A percentile compares a stretch with the other conserved stretches of the same genome.
Conservation (phyloP, 2,113 vertebrate species). For the Craseonycteris thonglongyai region DNA sequence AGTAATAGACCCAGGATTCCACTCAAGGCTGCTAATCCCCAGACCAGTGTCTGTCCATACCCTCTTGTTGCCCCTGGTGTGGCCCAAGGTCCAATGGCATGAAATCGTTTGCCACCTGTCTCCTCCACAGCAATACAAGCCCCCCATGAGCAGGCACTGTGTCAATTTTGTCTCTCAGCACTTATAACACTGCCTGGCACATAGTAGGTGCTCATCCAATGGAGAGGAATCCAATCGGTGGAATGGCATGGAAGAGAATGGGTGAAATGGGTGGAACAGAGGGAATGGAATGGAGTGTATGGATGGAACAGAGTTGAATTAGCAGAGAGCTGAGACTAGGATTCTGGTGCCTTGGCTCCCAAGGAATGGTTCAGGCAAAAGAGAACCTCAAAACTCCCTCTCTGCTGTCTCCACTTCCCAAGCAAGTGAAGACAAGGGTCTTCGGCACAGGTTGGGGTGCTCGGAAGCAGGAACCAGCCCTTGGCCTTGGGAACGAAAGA, state of each 20-base stretch:
- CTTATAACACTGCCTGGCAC: not conserved
- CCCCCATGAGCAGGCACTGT: not conserved
- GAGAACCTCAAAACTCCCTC: not conserved
- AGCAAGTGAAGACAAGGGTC: not conserved
- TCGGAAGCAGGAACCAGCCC: not conserved
- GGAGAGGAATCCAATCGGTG: not conserved
- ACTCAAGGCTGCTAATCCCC: not conserved
- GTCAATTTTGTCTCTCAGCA: not conserved
- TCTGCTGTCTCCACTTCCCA: not conserved
- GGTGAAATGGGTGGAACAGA: not conserved
- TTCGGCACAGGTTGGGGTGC: not conserved
- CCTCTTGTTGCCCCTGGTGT: not conserved
- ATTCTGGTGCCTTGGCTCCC: not conserved
- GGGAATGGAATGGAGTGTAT: not conserved
- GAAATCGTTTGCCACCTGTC: not conserved
- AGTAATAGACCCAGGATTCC: not conserved
- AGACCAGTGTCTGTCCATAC: not conserved
- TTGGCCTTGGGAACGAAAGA: not conserved
- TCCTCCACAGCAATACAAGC: not conserved
- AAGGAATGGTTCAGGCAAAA: not conserved
- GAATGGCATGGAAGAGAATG: not conserved
- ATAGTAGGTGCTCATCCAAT: not conserved
- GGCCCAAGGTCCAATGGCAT: not conserved
- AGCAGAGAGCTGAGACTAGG: not conserved
- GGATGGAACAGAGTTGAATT: not conserved